A percentile compares a stretch with the other conserved stretches of the same genome.
Conservation (phyloP, 2,888 invertebrate species). For the Dusona sp. region DNA sequence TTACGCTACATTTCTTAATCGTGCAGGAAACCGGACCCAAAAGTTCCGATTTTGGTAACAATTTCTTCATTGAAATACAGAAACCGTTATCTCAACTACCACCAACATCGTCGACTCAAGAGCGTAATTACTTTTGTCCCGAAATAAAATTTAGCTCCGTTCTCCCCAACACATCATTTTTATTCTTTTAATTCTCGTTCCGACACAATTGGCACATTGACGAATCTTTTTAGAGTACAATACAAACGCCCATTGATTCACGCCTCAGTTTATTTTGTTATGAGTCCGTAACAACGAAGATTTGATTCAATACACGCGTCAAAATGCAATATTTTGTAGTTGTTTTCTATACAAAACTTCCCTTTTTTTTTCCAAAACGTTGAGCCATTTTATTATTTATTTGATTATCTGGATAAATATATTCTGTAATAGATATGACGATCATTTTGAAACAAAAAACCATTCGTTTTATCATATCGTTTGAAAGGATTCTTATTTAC, state of each 20-base stretch:
- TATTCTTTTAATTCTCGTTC: background rate
- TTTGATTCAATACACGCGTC: background rate
- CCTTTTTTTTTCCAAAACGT: background rate
- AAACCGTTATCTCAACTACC: background rate
- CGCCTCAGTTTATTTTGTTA: background rate
- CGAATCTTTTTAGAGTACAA: background rate
- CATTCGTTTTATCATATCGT: background rate
- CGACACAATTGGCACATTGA: background rate
- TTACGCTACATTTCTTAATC: background rate
- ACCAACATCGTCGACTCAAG: background rate
- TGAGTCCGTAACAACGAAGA: background rate
- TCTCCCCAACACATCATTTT: background rate
- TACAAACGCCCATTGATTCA: background rate
- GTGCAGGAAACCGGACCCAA: background rate
- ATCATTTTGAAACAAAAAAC: background rate
- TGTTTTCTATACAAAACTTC: background rate
- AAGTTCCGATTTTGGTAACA: background rate
- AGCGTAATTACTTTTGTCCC: background rate
- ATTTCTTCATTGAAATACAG: background rate
- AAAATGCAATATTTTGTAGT: background rate
- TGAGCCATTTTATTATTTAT: background rate
- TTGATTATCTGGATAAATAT: background rate
- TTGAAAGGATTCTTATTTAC: too few relatives aligned
- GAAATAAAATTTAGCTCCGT: background rate
- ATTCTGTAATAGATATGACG: background rate